Percentiles rank a stretch among this genome's conserved stretches.
phyloP scores from a whole-genome alignment of 2,888 invertebrate genomes.

The Macropis europaea region DNA sequence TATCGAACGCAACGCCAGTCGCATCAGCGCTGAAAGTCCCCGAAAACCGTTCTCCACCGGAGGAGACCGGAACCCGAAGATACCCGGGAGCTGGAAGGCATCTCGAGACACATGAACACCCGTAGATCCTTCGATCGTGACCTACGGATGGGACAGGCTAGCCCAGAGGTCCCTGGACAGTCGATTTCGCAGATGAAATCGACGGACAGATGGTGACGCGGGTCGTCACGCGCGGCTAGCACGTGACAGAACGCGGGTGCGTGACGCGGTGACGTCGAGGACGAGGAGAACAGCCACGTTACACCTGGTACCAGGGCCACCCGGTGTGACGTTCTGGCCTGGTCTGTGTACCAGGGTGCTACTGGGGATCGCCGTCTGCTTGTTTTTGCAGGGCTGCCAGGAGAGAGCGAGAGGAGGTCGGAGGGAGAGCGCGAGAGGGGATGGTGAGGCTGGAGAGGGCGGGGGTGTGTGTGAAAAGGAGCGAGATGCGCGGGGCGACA shows the following conservation, averaged over 20 bases:
- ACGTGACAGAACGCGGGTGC: conserved; percentile 58
- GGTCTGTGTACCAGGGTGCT: conserved; percentile 70
- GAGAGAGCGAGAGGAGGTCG: conserved; percentile 36
- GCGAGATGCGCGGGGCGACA: conserved; percentile 9
- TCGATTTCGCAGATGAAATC: background rate
- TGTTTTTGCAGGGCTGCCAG: conserved; percentile 68
- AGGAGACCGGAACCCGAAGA: too few relatives aligned
- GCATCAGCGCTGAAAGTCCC: too few relatives aligned
- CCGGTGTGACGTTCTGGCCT: conserved; percentile 62
- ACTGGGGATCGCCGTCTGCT: conserved; percentile 67
- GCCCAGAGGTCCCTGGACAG: background rate
- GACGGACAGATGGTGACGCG: conserved; percentile 24
- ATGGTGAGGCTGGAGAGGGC: background rate
- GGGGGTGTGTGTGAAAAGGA: conserved; percentile 11
- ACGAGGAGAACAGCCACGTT: conserved; percentile 46
- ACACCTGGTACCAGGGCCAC: conserved; percentile 49
- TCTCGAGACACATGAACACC: too few relatives aligned
- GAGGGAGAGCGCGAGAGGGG: conserved; percentile 4
- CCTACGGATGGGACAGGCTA: too few relatives aligned
- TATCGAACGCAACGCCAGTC: too few relatives aligned
- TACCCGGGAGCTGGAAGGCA: too few relatives aligned
- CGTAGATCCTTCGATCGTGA: too few relatives aligned
- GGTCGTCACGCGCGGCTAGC: conserved; percentile 39
- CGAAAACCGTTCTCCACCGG: too few relatives aligned
- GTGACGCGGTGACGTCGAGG: conserved; percentile 48